These are phyloP conservation scores for Chalcosyrphus nemorum DNA, from an alignment of 2,888 invertebrate species.

Conservation along the genomic window DNA sequence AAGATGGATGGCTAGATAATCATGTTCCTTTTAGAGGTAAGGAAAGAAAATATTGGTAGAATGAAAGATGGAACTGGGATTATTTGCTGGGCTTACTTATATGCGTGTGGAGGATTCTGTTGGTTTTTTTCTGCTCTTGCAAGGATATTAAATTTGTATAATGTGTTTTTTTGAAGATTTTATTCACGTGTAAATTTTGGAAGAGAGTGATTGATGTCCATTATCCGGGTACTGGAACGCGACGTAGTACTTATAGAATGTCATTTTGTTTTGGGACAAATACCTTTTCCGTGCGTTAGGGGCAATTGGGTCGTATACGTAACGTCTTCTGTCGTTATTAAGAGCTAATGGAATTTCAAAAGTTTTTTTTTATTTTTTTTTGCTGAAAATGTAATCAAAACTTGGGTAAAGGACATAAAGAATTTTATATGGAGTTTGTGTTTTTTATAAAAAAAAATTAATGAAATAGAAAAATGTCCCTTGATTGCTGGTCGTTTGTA, in stretches of 20 bases:
- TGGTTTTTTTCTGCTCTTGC: neutral
- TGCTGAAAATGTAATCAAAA: constrained; percentile 34
- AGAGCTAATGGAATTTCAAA: constrained; percentile 26
- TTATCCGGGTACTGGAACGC: neutral
- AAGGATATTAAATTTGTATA: constrained; percentile 31
- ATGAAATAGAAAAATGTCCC: neutral
- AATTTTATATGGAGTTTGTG: neutral
- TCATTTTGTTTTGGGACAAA: neutral
- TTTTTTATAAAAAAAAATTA: constrained; percentile 7
- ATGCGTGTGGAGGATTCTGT: neutral
- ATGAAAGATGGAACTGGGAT: constrained; percentile 17
- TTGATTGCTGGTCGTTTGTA: neutral
- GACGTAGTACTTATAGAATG: neutral
- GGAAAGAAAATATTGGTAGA: neutral
- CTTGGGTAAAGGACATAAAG: neutral
- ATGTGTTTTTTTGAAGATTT: neutral
- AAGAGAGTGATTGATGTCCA: constrained; percentile 39
- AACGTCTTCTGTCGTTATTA: neutral
- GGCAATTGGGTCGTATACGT: constrained; percentile 19
- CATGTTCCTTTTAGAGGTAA: neutral
- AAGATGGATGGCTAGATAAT: constrained; percentile 52
- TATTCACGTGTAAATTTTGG: constrained; percentile 25
- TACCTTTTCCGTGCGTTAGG: neutral
- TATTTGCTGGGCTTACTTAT: neutral
- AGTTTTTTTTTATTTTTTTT: neutral